Base-by-base conservation (phyloP, 2,888 invertebrate species). In the Drosophila buzzatii region DNA sequence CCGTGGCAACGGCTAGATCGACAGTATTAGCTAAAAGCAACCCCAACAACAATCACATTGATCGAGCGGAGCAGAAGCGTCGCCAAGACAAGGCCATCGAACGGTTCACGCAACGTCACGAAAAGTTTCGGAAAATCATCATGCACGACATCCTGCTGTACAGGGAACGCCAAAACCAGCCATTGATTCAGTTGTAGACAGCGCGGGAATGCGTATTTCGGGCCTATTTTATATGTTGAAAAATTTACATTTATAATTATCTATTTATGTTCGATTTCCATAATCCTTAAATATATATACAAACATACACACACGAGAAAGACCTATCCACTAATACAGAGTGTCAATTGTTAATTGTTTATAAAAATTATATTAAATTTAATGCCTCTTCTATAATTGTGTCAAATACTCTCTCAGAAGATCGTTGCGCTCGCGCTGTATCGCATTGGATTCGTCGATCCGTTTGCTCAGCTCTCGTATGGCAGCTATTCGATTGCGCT, bases 111-210 rank as follows among this genome's bases (percentile, higher is more conserved):
- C 74, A 76, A 18, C 61, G 76, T 14, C 93, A 93, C 55, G 92
- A 93, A 63, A 75, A 73, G 44, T 91, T 90, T 74, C 90, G 91
- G 12, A 67, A 81, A 39, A 65, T 89, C 47, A 85, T 93, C 33
- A 87, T 92, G 88, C 79, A 82, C 9, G 92, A 93, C 69, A 81
- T 92, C 18, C 70, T 79, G 10, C 87, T 82, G 12, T 90, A 92
- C 73, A 89, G 89, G 39, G 72, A 81, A 41, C 76, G 89, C 44
- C 90, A 86, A 44, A 80, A 81, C 14, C 85, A 90, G 68, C 93
- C 92, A 27, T 81, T 93, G 5, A 92, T 93, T 68, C 88, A 92
- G 75, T 85, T 92, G 76, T 93, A 84, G 23, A n/a, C 3, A 18
- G 18, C 10, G 49, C 7, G 7, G 91, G n/a, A 56, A 10, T 18